phyloP scores from a whole-genome alignment of 2,797 vertebrate genomes.

The Sebastes trivittatus region DNA sequence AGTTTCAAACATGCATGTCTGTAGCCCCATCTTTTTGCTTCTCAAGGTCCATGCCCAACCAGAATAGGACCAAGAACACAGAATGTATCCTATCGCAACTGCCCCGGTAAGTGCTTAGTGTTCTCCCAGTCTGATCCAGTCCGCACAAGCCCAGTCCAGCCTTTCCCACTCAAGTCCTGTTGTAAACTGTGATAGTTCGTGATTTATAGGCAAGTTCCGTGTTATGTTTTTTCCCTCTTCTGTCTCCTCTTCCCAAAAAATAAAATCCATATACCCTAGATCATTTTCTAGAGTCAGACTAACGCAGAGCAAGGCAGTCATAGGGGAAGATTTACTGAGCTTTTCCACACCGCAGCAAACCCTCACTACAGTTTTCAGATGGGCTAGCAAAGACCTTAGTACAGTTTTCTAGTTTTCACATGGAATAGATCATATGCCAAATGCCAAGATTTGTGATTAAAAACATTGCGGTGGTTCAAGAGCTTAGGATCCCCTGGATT shows the following conservation, averaged over 20 bases:
- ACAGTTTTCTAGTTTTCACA: conserved; percentile 33
- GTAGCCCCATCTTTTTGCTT: conserved; percentile 81
- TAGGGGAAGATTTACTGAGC: conserved; percentile 47
- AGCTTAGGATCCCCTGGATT: conserved; percentile 71
- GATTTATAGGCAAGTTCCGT: conserved; percentile 39
- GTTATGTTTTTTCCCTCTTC: conserved; percentile 56
- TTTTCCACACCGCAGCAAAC: conserved; percentile 39
- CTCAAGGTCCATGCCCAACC: conserved; percentile 82
- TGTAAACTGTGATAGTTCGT: conserved; percentile 58
- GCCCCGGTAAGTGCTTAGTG: conserved; percentile 81
- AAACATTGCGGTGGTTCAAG: conserved; percentile 56
- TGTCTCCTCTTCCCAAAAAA: conserved; percentile 42
- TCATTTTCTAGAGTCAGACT: conserved; percentile 40
- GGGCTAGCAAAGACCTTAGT: conserved; percentile 6
- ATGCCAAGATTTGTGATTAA: conserved; percentile 66
- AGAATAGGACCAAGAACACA: conserved; percentile 82
- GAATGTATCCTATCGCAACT: conserved; percentile 82
- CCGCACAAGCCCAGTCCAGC: conserved; percentile 66
- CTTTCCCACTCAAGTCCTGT: conserved; percentile 59
- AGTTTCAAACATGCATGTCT: conserved; percentile 73
- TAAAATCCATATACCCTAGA: conserved; percentile 27
- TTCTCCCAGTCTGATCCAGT: conserved; percentile 70
- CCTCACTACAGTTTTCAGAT: conserved; percentile 11
- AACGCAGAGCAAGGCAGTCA: conserved; percentile 33
- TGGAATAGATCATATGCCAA: conserved; percentile 56